phyloP scores from a whole-genome alignment of 2,113 vertebrate species.

The Urocitellus parryii region DNA sequence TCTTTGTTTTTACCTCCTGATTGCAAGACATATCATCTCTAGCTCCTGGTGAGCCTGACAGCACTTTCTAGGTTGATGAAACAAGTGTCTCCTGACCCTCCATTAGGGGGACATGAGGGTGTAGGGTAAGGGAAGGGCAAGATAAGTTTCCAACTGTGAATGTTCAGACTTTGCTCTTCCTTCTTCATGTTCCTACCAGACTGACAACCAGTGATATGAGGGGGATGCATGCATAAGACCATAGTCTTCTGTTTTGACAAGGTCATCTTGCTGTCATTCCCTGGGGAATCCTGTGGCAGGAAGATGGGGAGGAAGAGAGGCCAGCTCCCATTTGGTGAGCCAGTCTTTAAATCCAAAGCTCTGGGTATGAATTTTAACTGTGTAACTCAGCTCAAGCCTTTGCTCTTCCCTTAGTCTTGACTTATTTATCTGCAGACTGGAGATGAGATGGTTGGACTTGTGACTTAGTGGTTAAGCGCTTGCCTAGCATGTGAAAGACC shows the following conservation, averaged over 20 bases:
- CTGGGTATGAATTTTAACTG: background rate
- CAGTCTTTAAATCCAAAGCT: background rate
- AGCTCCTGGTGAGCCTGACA: constrained; percentile 16
- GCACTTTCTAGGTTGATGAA: background rate
- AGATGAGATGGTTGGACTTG: background rate
- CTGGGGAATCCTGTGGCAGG: background rate
- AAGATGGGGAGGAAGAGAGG: background rate
- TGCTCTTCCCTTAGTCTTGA: background rate
- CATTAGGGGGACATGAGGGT: background rate
- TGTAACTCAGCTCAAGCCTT: background rate
- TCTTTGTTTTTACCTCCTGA: background rate
- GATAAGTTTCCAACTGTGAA: background rate
- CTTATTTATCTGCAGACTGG: background rate
- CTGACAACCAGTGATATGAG: background rate
- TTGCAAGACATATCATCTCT: constrained; percentile 36
- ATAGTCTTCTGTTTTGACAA: background rate
- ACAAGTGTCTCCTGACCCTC: background rate
- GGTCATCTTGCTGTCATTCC: background rate
- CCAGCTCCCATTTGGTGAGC: background rate
- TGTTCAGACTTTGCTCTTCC: background rate
- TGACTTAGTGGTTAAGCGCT: background rate
- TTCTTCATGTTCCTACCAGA: background rate
- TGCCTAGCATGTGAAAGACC: background rate
- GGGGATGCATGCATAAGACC: background rate
- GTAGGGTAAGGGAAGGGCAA: background rate